Percentiles rank a stretch among this genome's conserved stretches.
These are phyloP conservation scores for Theristicus caerulescens DNA, from an alignment of 2,113 vertebrate species.

Conservation along the genomic window DNA sequence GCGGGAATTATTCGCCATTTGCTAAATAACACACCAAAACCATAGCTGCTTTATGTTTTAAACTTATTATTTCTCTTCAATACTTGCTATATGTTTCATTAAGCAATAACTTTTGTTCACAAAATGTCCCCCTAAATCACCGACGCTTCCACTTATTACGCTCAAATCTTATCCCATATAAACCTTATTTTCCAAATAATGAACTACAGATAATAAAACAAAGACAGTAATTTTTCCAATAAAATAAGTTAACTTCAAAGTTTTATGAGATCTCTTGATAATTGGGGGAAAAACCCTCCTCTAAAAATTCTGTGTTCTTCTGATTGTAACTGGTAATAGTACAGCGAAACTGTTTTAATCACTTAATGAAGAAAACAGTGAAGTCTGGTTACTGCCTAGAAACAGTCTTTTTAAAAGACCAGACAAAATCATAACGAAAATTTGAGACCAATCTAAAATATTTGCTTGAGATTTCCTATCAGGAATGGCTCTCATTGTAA, in stretches of 20 bases:
- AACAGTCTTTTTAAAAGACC: background rate
- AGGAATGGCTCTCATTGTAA: background rate
- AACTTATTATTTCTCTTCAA: background rate
- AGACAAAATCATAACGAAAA: background rate
- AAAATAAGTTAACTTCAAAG: background rate
- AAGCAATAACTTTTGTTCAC: background rate
- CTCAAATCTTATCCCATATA: background rate
- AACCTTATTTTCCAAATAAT: background rate
- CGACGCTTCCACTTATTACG: background rate
- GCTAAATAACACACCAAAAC: background rate
- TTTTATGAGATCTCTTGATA: background rate
- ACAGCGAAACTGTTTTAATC: background rate
- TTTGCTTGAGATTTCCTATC: background rate
- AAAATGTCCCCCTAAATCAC: background rate
- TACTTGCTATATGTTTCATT: background rate
- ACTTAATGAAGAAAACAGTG: background rate
- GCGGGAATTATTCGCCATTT: background rate
- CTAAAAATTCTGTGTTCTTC: background rate
- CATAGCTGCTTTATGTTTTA: background rate
- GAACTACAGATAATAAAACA: background rate
- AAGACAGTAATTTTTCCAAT: background rate
- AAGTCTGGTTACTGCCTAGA: background rate
- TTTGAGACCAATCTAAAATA: background rate
- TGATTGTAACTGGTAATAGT: background rate
- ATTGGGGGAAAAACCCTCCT: background rate